These are phyloP conservation scores for Cinara cedri DNA, from an alignment of 2,888 invertebrate genomes.

Conservation along the genomic window DNA sequence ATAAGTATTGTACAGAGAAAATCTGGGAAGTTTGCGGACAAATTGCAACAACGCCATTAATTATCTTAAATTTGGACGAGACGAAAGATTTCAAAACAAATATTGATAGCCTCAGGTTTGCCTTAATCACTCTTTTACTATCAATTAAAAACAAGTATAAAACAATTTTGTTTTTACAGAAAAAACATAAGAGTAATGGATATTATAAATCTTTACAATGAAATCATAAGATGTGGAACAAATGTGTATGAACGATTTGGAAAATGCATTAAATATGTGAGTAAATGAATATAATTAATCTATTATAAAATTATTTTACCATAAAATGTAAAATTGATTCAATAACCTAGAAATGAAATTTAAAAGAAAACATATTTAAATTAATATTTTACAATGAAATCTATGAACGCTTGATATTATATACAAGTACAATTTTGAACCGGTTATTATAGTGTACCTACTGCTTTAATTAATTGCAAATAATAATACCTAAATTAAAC, in stretches of 20 bases:
- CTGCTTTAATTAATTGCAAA: too few relatives aligned
- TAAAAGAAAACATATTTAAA: neutral
- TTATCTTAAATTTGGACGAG: neutral
- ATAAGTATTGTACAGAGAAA: neutral
- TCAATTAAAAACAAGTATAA: too few relatives aligned
- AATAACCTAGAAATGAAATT: neutral
- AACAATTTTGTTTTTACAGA: neutral
- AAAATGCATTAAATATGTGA: conserved; percentile 13
- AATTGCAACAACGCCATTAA: conserved; percentile 20
- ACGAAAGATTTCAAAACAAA: neutral
- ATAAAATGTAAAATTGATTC: too few relatives aligned
- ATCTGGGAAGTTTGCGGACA: neutral
- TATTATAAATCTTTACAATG: conserved; percentile 8
- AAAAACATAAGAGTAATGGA: neutral
- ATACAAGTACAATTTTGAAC: too few relatives aligned
- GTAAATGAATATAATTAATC: neutral
- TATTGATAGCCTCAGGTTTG: neutral
- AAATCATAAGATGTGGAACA: conserved; percentile 29
- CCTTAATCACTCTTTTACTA: neutral
- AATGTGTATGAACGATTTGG: conserved; percentile 22
- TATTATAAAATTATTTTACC: neutral
- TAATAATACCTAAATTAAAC: too few relatives aligned
- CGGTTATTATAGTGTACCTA: too few relatives aligned
- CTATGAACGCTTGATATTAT: too few relatives aligned
- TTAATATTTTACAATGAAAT: too few relatives aligned